Evolutionary conservation across 2,888 invertebrate genomes (phyloP).

Genomic region (Metallyticus violacea): DNA sequence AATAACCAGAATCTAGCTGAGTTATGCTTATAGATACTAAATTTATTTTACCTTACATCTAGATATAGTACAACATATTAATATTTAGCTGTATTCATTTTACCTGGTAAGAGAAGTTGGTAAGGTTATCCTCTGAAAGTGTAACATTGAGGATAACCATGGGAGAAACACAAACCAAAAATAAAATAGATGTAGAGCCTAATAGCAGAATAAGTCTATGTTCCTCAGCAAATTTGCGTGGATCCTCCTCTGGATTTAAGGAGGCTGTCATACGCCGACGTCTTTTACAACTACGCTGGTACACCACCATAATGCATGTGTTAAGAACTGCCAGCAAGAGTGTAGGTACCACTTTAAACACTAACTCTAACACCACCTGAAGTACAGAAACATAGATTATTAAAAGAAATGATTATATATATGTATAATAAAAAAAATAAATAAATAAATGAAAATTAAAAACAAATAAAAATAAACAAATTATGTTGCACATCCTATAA

Average conservation of each 20-base stretch:
- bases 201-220: conserved; percentile 61
- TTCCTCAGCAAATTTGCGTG: conserved; percentile 65
- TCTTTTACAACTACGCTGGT: conserved; percentile 62
- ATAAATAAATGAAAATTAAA: no score
- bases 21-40: no score
- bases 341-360: conserved; percentile 67
- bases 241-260: conserved; percentile 55
- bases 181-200: conserved; percentile 64
- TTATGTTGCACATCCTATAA: no score
- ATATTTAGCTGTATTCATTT: not conserved
- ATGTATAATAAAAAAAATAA: no score
- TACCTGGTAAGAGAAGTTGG: conserved; percentile 59
- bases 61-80: no score
- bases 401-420: no score
- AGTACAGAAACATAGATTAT: not conserved
- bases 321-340: conserved; percentile 63
- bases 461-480: no score
- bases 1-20: no score
- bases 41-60: no score
- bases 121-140: conserved; percentile 59
- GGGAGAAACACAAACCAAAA: conserved; percentile 65
- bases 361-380: conserved; percentile 54
- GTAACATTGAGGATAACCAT: conserved; percentile 70
- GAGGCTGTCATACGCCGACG: conserved; percentile 62
- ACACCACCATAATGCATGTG: conserved; percentile 63